Base-by-base conservation (phyloP, 2,888 invertebrate genomes). In the Volucella inflata region DNA sequence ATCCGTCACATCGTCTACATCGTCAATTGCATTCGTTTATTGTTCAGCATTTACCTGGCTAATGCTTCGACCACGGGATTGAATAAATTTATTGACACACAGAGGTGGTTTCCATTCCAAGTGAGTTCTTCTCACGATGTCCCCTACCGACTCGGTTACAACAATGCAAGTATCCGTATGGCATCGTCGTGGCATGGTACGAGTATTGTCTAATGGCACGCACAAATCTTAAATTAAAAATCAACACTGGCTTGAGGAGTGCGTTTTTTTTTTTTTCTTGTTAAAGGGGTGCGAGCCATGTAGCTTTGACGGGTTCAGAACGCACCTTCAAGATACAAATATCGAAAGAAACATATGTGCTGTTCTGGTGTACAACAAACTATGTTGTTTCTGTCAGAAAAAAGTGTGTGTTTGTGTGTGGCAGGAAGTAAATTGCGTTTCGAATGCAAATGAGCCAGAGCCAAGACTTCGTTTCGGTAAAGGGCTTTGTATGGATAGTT, bases 121-220 rank as follows among this genome's bases (percentile, higher is more conserved):
- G 44, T 12, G n/a, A 50, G 74, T 79, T 75, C 68, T 84, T 84
- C 83, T 84, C 83, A 84, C 83, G 79, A 79, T 79, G 79, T 84
- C 70, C 83, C 83, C 83, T 65, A 16, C 17, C 10, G 17, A 12
- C 40, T 8, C 14, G 16, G 38, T 0, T 30, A 72, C 16, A 40
- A 50, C 44, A 44, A 21, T 48, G n/a, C 16, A 46, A 11, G 12
- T 2, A 11, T 30, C 9, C 3, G 12, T 8, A 30, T 57, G 21
- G 38, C 62, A 42, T 59, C 48, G 53, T 42, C 55, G 68, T 48
- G 38, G 78, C 50, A 62, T 78, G 78, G 83, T 83, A 72, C 74
- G 38, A 46, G 79, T 57, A 62, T 83, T 83, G 83, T 83, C 79
- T 79, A 46, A 46, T 64, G 74, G 83, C 83, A 84, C 83, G 83